Base-by-base conservation (phyloP, 2,113 vertebrate species). In the Numenius arquata region DNA sequence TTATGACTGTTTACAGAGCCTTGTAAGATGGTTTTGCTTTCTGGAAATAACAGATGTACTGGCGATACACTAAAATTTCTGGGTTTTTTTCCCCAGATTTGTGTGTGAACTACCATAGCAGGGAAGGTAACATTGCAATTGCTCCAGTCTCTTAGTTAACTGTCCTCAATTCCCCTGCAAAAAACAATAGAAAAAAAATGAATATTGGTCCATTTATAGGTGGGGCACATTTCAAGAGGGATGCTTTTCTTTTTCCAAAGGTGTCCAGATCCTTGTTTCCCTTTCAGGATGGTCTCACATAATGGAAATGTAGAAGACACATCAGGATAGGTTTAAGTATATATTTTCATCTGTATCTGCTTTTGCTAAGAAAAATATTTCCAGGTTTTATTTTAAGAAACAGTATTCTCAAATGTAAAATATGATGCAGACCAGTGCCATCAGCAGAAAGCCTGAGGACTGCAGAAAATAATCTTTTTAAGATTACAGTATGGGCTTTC, bases 11-110 rank as follows among this genome's bases (percentile, higher is more conserved):
- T 84, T 82, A 75, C 62, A 87, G 79, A 93, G 41, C 27, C 79
- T 78, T 94, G 87, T 91, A 84, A 92, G 78, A 70, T 29, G 67
- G 32, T 63, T 95, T 90, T 84, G 72, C 85, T 91, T 89, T 77
- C 76, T 85, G 21, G 59, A 89, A 95, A 85, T 79, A 95, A 93
- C 61, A 85, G 52, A 61, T 40, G 53, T 71, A 70, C 26, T n/a
- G 62, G 36, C 15, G 67, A 56, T 18, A 50, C 53, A 67, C 61
- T 79, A 59, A 88, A 59, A 73, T 71, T 56, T 85, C 26, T 14
- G 11, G 17, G 3, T 26, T 32, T 40, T 12, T 7, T 12, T 10
- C 19, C 36, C 0, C 21, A 45, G n/a, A 50, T 86, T 61, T 90
- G 15, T 55, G 40, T 15, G 10, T 83, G 50, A 92, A 68, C 36